phyloP scores from a whole-genome alignment of 2,113 vertebrate genomes.

The Trematomus loennbergii region DNA sequence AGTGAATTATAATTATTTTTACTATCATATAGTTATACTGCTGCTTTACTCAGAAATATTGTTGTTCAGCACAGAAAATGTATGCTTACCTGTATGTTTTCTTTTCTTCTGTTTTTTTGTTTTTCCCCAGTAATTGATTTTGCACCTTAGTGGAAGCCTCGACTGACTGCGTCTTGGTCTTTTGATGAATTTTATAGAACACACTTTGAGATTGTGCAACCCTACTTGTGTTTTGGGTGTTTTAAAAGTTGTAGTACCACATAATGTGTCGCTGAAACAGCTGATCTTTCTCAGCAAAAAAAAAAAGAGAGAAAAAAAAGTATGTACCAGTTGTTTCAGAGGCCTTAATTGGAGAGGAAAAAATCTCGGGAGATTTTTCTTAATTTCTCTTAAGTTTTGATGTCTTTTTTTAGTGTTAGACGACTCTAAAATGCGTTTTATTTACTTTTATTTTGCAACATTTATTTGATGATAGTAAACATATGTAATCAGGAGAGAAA shows the following conservation, averaged over 20 bases:
- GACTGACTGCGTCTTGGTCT: constrained; percentile 90
- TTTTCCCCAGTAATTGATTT: constrained; percentile 70
- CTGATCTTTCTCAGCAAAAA: constrained; percentile 55
- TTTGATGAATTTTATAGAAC: constrained; percentile 91
- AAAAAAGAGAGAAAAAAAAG: constrained; percentile 7
- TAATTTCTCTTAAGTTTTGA: constrained; percentile 72
- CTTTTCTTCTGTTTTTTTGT: constrained; percentile 36
- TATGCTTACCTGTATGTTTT: constrained; percentile 77
- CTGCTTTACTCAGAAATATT: constrained; percentile 84
- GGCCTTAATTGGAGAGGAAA: constrained; percentile 73
- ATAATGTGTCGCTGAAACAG: constrained; percentile 77
- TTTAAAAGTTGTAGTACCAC: constrained; percentile 86
- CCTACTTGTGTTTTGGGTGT: constrained; percentile 92
- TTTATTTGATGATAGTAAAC: constrained; percentile 72
- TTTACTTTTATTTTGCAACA: constrained; percentile 74
- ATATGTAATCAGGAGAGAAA: constrained; percentile 65
- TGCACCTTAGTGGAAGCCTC: constrained; percentile 84
- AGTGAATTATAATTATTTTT: constrained; percentile 83
- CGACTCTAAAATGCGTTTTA: constrained; percentile 74
- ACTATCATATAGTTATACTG: constrained; percentile 84
- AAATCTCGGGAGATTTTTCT: constrained; percentile 64
- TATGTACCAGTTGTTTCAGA: constrained; percentile 76
- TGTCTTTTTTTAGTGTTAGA: constrained; percentile 72
- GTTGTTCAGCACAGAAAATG: constrained; percentile 82
- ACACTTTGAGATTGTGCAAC: constrained; percentile 91